A percentile compares a stretch with the other conserved stretches of the same genome.
Evolutionary conservation across 1,140 invertebrate species (phyloP).

Genomic region (Epicauta chinensis): DNA sequence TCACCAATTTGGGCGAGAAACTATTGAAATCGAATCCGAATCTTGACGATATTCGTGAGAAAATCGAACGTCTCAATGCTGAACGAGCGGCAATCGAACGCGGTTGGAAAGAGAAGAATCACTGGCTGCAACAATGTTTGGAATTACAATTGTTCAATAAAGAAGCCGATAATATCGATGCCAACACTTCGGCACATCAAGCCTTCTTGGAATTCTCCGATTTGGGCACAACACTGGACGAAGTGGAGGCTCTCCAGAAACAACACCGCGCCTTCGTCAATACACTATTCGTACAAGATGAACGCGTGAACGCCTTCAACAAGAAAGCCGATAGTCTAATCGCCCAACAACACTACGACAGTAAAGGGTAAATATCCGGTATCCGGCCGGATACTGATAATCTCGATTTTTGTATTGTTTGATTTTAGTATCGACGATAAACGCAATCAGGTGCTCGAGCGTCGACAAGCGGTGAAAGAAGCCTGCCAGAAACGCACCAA

Average conservation of each 20-base stretch:
- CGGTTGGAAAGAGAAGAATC: conserved; percentile 77
- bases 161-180: conserved; percentile 96
- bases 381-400: too few species aligned
- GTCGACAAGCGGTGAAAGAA: conserved; percentile 67
- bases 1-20: conserved; percentile 70
- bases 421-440: conserved; percentile 62
- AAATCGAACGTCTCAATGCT: conserved; percentile 64
- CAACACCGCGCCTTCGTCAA: conserved; percentile 93
- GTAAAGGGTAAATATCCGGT: conserved; percentile 73
- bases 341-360: conserved; percentile 78
- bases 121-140: conserved; percentile 75
- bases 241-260: conserved; percentile 90
- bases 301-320: conserved; percentile 78
- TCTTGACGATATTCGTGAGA: conserved; percentile 62
- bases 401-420: conserved; percentile 41
- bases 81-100: conserved; percentile 70
- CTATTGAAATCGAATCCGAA: conserved; percentile 63
- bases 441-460: conserved; percentile 65
- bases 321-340: conserved; percentile 83
- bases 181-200: conserved; percentile 87
- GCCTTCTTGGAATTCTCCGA: conserved; percentile 87
- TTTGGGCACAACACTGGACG: conserved; percentile 84
- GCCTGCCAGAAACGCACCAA: conserved; percentile 64
- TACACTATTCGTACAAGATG: conserved; percentile 88
- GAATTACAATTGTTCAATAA: conserved; percentile 89